phyloP scores from a whole-genome alignment of 2,113 vertebrate species.

The Scophthalmus maximus region DNA sequence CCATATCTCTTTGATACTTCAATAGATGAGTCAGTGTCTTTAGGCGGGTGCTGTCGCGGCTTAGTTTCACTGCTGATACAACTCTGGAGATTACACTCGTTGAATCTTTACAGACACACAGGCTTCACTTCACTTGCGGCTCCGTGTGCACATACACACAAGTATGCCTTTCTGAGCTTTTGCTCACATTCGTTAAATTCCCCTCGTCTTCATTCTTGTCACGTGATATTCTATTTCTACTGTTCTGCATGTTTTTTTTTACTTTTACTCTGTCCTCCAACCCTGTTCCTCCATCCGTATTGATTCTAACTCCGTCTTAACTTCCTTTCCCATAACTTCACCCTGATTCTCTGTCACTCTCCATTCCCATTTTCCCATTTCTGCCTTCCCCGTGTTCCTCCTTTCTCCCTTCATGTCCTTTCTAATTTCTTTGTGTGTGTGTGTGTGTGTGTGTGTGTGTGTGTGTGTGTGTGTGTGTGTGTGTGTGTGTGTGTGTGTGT shows the following conservation, averaged over 20 bases:
- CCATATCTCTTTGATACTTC: conserved; percentile 31
- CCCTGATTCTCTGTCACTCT: conserved; percentile 46
- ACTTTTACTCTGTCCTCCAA: conserved; percentile 8
- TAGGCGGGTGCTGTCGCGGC: conserved; percentile 1
- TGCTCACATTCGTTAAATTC: not conserved
- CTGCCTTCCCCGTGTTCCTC: conserved; percentile 16
- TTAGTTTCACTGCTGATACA: conserved; percentile 13
- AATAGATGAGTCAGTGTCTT: conserved; percentile 33
- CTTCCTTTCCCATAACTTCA: conserved; percentile 47
- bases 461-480: conserved; percentile 14
- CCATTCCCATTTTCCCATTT: conserved; percentile 36
- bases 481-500: conserved; percentile 14
- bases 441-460: not conserved
- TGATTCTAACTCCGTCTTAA: conserved; percentile 10
- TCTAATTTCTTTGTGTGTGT: conserved; percentile 14
- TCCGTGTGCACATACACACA: not conserved
- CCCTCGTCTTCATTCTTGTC: not conserved
- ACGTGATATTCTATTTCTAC: not conserved
- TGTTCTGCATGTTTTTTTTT: not conserved
- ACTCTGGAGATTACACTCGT: conserved; percentile 23
- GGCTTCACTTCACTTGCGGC: not conserved
- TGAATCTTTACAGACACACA: conserved; percentile 2
- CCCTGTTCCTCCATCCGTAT: not conserved
- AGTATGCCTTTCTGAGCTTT: not conserved
- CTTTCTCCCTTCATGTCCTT: conserved; percentile 38